phyloP scores from a whole-genome alignment of 1,140 invertebrate species.

The Drepana arcuata region DNA sequence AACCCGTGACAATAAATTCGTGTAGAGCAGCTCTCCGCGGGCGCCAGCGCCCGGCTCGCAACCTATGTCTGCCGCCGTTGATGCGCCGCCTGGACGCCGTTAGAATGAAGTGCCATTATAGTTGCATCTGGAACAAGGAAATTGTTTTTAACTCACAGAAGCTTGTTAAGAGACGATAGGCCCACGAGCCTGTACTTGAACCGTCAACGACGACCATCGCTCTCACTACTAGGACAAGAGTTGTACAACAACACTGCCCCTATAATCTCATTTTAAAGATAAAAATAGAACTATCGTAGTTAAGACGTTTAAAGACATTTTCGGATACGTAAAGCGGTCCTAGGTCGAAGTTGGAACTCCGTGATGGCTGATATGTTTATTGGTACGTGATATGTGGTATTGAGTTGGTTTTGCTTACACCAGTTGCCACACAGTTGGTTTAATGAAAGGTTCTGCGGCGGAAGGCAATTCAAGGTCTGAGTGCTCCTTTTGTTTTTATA shows the following conservation, averaged over 20 bases:
- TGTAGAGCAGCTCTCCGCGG: slow-evolving; percentile 42
- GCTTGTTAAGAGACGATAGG: slow-evolving; percentile 87
- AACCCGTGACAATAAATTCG: slow-evolving; percentile 68
- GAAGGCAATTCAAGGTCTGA: slow-evolving; percentile 40
- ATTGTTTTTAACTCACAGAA: slow-evolving; percentile 92
- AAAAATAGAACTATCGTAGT: slow-evolving; percentile 41
- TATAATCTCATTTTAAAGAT: slow-evolving; percentile 44
- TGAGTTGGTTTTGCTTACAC: slow-evolving; percentile 27
- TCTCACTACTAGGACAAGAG: slow-evolving; percentile 45
- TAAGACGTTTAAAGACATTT: slow-evolving; percentile 37
- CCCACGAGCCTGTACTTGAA: slow-evolving; percentile 20
- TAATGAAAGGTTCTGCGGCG: slow-evolving; percentile 19
- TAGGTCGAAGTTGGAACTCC: slow-evolving; percentile 27
- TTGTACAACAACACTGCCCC: slow-evolving; percentile 52
- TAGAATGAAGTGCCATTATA: slow-evolving; percentile 82
- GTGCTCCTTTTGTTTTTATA: slow-evolving; percentile 32
- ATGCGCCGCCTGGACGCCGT: slow-evolving; percentile 60
- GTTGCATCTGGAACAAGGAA: slow-evolving; percentile 90
- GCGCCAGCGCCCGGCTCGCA: slow-evolving; percentile 56
- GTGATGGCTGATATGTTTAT: slow-evolving; percentile 61
- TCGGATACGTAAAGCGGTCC: slow-evolving; percentile 23
- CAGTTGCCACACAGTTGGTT: too few relatives aligned
- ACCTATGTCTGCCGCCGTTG: slow-evolving; percentile 63
- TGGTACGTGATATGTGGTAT: slow-evolving; percentile 40
- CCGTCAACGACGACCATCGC: slow-evolving; percentile 52